Evolutionary conservation across 2,797 vertebrate genomes (phyloP).

Genomic region (Fistularia tabacaria): DNA sequence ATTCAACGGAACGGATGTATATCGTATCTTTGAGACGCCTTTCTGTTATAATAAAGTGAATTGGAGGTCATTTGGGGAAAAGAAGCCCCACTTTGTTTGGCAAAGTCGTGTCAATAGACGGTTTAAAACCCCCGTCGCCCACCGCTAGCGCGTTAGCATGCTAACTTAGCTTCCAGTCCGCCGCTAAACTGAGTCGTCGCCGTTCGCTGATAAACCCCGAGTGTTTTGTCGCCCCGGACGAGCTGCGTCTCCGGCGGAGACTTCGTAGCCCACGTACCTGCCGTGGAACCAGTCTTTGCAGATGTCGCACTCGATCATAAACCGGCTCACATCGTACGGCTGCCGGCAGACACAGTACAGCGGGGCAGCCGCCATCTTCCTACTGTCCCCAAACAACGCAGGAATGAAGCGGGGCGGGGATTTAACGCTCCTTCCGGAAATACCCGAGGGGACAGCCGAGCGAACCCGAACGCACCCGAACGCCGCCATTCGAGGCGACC

Average conservation of each 20-base stretch:
- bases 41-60: rapidly evolving
- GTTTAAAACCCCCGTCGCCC: slow-evolving; percentile 71
- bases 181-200: slow-evolving; percentile 53
- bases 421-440: slow-evolving; percentile 65
- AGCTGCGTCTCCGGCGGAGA: neutral
- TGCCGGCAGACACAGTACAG: slow-evolving; percentile 98
- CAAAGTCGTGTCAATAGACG: slow-evolving; percentile 69
- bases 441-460: slow-evolving; percentile 52
- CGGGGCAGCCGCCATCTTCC: slow-evolving; percentile 89
- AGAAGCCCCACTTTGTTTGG: slow-evolving; percentile 41
- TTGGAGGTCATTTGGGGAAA: neutral
- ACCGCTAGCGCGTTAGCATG: slow-evolving; percentile 59
- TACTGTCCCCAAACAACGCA: slow-evolving; percentile 83
- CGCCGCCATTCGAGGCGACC: slow-evolving; percentile 36
- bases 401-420: slow-evolving; percentile 75
- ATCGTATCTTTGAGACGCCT: rapidly evolving
- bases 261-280: slow-evolving; percentile 76
- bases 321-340: slow-evolving; percentile 96
- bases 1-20: rapidly evolving
- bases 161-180: slow-evolving; percentile 61
- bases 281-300: slow-evolving; percentile 99
- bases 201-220: slow-evolving; percentile 34
- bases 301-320: slow-evolving; percentile 98
- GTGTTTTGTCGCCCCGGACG: slow-evolving; percentile 20
- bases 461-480: neutral